phyloP scores from a whole-genome alignment of 2,888 invertebrate species.

The Dynastes tityus region DNA sequence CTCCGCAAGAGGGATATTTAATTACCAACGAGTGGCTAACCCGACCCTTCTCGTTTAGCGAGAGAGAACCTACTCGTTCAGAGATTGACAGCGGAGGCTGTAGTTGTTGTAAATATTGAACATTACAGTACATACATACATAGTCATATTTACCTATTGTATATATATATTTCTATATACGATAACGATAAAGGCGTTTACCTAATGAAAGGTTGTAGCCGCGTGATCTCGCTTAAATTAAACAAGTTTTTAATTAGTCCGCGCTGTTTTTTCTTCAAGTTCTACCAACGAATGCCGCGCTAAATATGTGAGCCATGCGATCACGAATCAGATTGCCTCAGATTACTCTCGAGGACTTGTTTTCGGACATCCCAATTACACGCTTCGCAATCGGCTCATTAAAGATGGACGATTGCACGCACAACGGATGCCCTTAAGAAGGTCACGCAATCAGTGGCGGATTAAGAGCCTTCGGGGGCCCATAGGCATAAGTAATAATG shows the following conservation, averaged over 20 bases:
- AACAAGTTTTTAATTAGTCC: constrained; percentile 37
- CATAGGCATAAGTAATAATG: too few relatives aligned
- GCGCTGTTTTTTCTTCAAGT: background rate
- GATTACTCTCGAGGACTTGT: background rate
- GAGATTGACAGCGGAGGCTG: too few relatives aligned
- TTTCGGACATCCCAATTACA: constrained; percentile 23
- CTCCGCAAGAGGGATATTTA: too few relatives aligned
- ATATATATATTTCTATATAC: too few relatives aligned
- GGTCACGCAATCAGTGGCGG: background rate
- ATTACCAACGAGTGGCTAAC: too few relatives aligned
- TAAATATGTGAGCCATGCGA: background rate
- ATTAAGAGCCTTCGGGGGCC: too few relatives aligned
- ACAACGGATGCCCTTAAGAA: background rate
- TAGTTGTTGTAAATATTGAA: too few relatives aligned
- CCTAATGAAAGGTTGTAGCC: constrained; percentile 13
- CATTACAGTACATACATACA: too few relatives aligned
- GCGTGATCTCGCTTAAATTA: constrained; percentile 21
- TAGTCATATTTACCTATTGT: too few relatives aligned
- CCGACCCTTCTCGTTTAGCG: too few relatives aligned
- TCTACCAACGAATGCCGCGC: background rate
- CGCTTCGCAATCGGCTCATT: constrained; percentile 12
- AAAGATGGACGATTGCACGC: background rate
- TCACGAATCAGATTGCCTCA: background rate
- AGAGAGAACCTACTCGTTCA: too few relatives aligned
- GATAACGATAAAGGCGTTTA: background rate